Evolutionary conservation across 2,888 invertebrate genomes (phyloP).

Genomic region (Hydraecia micacea): DNA sequence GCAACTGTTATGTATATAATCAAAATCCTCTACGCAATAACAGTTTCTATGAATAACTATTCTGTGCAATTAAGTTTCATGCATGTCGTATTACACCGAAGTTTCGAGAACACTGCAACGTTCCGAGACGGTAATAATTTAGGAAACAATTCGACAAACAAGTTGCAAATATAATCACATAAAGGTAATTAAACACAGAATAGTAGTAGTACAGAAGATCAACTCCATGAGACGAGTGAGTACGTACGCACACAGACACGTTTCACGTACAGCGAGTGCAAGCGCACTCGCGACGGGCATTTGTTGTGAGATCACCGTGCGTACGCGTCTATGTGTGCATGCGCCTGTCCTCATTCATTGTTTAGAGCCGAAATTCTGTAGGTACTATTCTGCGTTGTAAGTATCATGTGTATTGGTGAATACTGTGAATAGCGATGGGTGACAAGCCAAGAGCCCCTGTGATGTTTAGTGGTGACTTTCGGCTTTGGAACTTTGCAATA

Average conservation of each 20-base stretch:
- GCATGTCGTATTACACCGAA: background rate
- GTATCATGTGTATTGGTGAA: background rate
- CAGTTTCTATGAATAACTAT: conserved; percentile 13
- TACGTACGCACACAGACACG: background rate
- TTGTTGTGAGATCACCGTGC: background rate
- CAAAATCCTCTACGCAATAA: background rate
- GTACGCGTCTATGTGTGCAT: background rate
- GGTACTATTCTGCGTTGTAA: background rate
- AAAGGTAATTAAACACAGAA: background rate
- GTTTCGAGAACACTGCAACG: conserved; percentile 8
- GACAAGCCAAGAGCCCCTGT: background rate
- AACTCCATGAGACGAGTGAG: background rate
- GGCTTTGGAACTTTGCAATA: background rate
- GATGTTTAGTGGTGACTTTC: background rate
- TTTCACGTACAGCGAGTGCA: background rate
- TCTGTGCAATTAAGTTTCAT: conserved; percentile 14
- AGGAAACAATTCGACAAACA: background rate
- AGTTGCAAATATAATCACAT: background rate
- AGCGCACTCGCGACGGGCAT: background rate
- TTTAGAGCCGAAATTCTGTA: background rate
- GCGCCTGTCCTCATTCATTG: background rate
- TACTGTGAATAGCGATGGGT: background rate
- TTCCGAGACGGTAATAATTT: background rate
- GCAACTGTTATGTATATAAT: background rate
- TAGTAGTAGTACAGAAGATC: background rate